Base-by-base conservation (phyloP, 2,888 invertebrate genomes). In the Toxonevra muliebris region DNA sequence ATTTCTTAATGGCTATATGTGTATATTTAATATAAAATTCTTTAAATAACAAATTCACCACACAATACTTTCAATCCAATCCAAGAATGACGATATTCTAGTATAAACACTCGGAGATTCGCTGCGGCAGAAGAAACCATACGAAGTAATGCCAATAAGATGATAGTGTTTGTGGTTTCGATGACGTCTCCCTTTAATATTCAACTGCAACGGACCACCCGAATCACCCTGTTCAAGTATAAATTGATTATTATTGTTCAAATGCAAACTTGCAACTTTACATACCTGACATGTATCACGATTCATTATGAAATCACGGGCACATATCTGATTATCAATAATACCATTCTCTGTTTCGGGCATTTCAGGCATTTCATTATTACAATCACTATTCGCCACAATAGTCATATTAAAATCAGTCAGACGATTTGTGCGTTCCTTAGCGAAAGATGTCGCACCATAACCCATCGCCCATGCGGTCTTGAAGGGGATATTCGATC, bases 381-480 rank as follows among this genome's bases (percentile, higher is more conserved):
- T 75, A 67, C 85, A 85, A 13, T 79, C 77, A 1, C 73, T 74
- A 45, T 85, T 85, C 3, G 77, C 67, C 13, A 85, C 73, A 1
- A 84, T 75, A 1, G 81, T 80, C 68, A 83, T 72, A 70, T 81
- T 81, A 3, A 83, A 71, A 61, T 82, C 76, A 1, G 83, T 83
- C 30, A 84, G 74, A 0, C 81, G 79, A 72, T 85, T 79, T 1
- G 85, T 80, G 58, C 76, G 76, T 20, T 75, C 71, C 61, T 78
- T 80, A 55, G 77, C 86, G 70, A 86, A 88, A 70, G 84, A 80
- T 0, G 86, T 87, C 67, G 86, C 86, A 0, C 91, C 91, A 85
- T 89, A 90, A 61, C 91, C 91, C 75, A 88, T 88, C 11, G 90
- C 90, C 13, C 89, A 86, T 0, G 87, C 88, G 9, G 60, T 67